A percentile compares a stretch with the other conserved stretches of the same genome.
phyloP scores from a whole-genome alignment of 1,140 invertebrate genomes.

The Pseudomyrmex dendroicus region DNA sequence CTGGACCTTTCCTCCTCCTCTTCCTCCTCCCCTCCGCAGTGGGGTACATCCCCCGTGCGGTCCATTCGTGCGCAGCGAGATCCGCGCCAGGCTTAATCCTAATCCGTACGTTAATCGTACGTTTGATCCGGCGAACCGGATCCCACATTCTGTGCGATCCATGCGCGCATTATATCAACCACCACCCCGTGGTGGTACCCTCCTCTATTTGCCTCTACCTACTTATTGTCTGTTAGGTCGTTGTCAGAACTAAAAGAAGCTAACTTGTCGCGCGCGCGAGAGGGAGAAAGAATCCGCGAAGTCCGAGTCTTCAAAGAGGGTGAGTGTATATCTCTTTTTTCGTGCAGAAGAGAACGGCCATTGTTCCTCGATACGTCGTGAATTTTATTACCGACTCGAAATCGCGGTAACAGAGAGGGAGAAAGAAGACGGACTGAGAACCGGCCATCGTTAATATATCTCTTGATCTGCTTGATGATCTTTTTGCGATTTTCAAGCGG shows the following conservation, averaged over 20 bases:
- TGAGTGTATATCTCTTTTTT: conserved; percentile 8
- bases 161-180: conserved; percentile 19
- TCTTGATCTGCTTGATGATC: conserved; percentile 54
- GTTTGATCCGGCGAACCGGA: conserved; percentile 74
- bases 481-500: conserved; percentile 29
- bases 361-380: conserved; percentile 54
- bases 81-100: conserved; percentile 79
- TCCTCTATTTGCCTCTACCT: conserved; percentile 8
- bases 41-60: conserved; percentile 45
- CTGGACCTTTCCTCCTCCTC: conserved; percentile 30
- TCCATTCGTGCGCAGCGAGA: conserved; percentile 66
- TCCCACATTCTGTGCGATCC: conserved; percentile 63
- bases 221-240: conserved; percentile 35
- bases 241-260: conserved; percentile 33
- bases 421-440: conserved; percentile 1
- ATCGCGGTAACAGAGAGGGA: not conserved
- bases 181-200: not conserved
- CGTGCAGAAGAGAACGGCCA: not conserved
- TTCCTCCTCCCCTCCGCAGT: conserved; percentile 27
- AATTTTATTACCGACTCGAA: conserved; percentile 64
- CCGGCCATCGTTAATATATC: conserved; percentile 54
- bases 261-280: not conserved
- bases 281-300: conserved; percentile 1
- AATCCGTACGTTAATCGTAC: conserved; percentile 82
- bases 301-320: not conserved